phyloP scores from a whole-genome alignment of 1,140 invertebrate species.

The Mamestra configurata region DNA sequence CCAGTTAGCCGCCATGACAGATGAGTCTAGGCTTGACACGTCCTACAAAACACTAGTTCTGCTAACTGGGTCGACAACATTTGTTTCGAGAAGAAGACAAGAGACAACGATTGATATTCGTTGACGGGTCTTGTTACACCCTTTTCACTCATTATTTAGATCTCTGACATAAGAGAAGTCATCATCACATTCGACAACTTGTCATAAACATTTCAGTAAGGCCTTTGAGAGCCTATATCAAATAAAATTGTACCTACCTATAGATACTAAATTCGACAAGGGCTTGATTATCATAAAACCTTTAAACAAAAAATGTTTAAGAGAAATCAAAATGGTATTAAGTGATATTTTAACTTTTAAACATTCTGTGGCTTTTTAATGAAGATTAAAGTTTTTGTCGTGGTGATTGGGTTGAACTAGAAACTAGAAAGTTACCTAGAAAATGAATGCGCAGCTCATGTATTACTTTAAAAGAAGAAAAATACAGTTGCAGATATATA shows the following conservation, averaged over 20 bases:
- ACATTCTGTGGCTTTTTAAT: constrained; percentile 16
- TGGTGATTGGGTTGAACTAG: neutral
- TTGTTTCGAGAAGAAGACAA: constrained; percentile 13
- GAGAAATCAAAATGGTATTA: constrained; percentile 17
- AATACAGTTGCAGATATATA: neutral
- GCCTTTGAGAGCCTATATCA: neutral
- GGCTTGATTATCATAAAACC: constrained; percentile 20
- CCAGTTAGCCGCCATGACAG: constrained; percentile 29
- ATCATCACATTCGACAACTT: neutral
- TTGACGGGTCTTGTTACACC: neutral
- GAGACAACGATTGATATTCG: neutral
- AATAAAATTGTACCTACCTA: neutral
- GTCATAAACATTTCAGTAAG: neutral
- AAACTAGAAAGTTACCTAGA: neutral
- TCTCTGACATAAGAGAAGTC: neutral
- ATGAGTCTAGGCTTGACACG: constrained; percentile 28
- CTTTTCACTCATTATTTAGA: neutral
- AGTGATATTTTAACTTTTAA: constrained; percentile 32
- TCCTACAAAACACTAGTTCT: constrained; percentile 35
- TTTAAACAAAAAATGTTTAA: constrained; percentile 7
- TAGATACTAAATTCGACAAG: constrained; percentile 23
- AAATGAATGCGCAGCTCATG: neutral
- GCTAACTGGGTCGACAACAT: constrained; percentile 46
- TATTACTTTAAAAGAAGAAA: too few species aligned
- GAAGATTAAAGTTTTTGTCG: constrained; percentile 21